Base-by-base conservation (phyloP, 2,797 vertebrate species). In the Acipenser transmontanus region DNA sequence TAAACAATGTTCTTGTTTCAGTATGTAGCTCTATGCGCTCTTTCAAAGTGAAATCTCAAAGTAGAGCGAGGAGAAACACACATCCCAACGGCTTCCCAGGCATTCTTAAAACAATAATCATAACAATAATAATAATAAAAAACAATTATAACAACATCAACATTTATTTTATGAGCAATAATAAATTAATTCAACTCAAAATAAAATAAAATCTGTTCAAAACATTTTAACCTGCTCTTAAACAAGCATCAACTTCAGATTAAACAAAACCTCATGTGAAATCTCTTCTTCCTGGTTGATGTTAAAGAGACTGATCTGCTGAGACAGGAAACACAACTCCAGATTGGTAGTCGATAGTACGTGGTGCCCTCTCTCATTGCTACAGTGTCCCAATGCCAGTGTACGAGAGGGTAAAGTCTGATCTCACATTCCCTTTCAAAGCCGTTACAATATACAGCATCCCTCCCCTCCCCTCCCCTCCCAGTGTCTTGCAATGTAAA, bases 1-100 rank as follows among this genome's bases (percentile, higher is more conserved):
- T 81, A 80, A 80, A 79, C 77, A 80, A 77, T 59, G 14, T 82
- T 80, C 62, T 72, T 75, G 77, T 71, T 77, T 79, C 69, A 75
- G 73, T 71, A 79, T 75, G 66, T 68, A 13, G 8, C 63, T 74
- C 70, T 72, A 71, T 68, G 80, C 75, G 77, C 66, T 78, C 77
- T 71, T 74, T 74, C 78, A 81, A 72, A 68, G 63, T 69, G 70
- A 70, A 74, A 66, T 50, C 49, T 66, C 62, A 69, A 72, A 65
- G 63, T 63, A 68, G 48, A 81, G 52, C 74, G 70, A 75, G 81
- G 77, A 71, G 50, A 50, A 61, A 67, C 59, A 61, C 12, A 61
- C 60, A 49, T 14, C 13, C 8, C 9, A 12, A 6, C 47, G 49
- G 48, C 49, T 59, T 60, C 59, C 17, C 50, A 56, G 17, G 11